These are phyloP conservation scores for Rhynchonycteris naso DNA, from an alignment of 2,797 vertebrate species.

Conservation along the genomic window DNA sequence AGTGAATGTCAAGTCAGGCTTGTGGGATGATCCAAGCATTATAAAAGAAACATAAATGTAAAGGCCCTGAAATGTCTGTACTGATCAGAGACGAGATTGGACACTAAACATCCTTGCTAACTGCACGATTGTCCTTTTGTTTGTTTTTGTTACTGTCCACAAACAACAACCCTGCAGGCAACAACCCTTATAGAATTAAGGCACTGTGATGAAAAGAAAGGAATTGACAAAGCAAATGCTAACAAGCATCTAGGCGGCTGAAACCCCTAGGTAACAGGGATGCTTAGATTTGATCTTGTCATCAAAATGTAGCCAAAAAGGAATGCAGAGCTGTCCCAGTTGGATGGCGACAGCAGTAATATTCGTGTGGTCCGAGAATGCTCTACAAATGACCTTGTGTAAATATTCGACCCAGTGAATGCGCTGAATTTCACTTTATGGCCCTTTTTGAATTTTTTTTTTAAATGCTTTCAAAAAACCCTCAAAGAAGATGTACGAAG, in stretches of 20 bases:
- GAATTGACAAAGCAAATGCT: background rate
- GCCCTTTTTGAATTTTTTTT: background rate
- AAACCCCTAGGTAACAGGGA: background rate
- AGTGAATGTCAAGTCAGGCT: background rate
- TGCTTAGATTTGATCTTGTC: background rate
- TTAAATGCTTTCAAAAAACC: background rate
- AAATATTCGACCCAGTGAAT: background rate
- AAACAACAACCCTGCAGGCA: background rate
- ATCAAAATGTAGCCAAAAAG: background rate
- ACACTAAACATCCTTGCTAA: background rate
- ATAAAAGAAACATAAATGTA: background rate
- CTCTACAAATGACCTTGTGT: background rate
- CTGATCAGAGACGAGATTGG: background rate
- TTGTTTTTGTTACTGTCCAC: background rate
- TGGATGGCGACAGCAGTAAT: background rate
- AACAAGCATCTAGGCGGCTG: background rate
- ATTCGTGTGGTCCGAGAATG: background rate
- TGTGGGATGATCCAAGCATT: background rate
- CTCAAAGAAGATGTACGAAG: background rate
- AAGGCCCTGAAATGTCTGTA: background rate
- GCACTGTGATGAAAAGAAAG: background rate
- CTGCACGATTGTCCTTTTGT: background rate
- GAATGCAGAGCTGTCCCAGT: background rate
- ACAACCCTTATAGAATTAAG: background rate
- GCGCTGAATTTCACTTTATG: background rate